A percentile compares a stretch with the other conserved stretches of the same genome.
Conservation (phyloP, 2,888 invertebrate genomes). For the Euproctis similis region DNA sequence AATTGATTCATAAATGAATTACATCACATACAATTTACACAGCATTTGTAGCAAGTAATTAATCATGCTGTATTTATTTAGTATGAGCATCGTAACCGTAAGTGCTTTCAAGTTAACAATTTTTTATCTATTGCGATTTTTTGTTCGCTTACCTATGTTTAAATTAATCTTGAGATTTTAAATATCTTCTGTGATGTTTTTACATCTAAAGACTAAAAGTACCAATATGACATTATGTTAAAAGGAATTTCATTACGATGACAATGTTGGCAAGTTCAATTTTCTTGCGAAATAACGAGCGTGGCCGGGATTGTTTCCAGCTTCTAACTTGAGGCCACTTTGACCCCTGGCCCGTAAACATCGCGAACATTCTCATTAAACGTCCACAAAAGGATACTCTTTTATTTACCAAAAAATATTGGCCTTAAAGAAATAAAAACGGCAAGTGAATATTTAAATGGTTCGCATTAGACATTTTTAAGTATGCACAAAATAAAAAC, state of each 20-base stretch:
- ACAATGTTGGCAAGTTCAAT: constrained; percentile 63
- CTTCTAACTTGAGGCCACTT: constrained; percentile 56
- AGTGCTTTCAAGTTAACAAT: too few species aligned
- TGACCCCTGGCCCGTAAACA: constrained; percentile 64
- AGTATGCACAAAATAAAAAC: too few species aligned
- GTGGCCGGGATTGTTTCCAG: constrained; percentile 59
- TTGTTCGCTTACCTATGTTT: too few species aligned
- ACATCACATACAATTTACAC: too few species aligned
- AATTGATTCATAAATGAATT: too few species aligned
- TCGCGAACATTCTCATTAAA: constrained; percentile 58
- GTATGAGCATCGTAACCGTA: too few species aligned
- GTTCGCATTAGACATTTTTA: constrained; percentile 18
- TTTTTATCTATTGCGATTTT: too few species aligned
- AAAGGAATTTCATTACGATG: constrained; percentile 67
- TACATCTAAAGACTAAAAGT: constrained; percentile 18
- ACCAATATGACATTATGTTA: constrained; percentile 27
- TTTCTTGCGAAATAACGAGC: constrained; percentile 60
- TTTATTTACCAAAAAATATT: constrained; percentile 33
- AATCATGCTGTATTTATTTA: too few species aligned
- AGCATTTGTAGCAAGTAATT: too few species aligned
- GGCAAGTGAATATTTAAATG: constrained; percentile 28
- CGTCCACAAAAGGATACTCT: constrained; percentile 47
- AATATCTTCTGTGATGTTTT: too few species aligned
- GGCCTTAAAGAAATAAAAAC: constrained; percentile 28
- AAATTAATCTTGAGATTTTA: too few species aligned